These are phyloP conservation scores for Cephus pygmeus DNA, from an alignment of 2,888 invertebrate genomes.

Conservation along the genomic window DNA sequence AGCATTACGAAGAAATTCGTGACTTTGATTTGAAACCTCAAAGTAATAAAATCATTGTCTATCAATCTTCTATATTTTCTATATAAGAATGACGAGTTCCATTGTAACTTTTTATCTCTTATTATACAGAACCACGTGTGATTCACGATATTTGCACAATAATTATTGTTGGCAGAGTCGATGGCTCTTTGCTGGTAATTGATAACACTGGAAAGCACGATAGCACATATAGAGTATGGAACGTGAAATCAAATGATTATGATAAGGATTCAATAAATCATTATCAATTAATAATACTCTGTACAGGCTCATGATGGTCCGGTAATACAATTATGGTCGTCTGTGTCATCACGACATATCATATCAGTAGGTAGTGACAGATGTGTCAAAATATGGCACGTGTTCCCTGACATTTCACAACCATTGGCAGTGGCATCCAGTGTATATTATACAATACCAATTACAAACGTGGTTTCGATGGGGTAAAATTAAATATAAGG, in stretches of 20 bases:
- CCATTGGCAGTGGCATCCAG: slow-evolving; percentile 35
- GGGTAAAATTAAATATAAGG: slow-evolving; percentile 27
- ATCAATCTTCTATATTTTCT: no score
- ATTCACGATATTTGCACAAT: slow-evolving; percentile 32
- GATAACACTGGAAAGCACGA: slow-evolving; percentile 38
- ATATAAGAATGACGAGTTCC: no score
- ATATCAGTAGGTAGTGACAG: slow-evolving; percentile 41
- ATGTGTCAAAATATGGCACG: slow-evolving; percentile 46
- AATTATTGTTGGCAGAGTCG: slow-evolving; percentile 40
- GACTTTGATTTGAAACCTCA: slow-evolving; percentile 12
- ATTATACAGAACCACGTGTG: slow-evolving; percentile 24
- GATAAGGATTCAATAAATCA: background rate
- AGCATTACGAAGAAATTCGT: slow-evolving; percentile 35
- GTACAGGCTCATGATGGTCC: slow-evolving; percentile 38
- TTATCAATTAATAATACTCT: slow-evolving; percentile 1
- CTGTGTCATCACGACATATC: slow-evolving; percentile 25
- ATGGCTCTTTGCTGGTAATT: slow-evolving; percentile 36
- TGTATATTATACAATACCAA: slow-evolving; percentile 36
- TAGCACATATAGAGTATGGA: slow-evolving; percentile 21
- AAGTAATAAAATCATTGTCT: slow-evolving; percentile 20
- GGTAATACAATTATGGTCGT: slow-evolving; percentile 33
- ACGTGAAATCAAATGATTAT: no score
- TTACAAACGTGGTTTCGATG: slow-evolving; percentile 34
- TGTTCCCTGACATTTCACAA: slow-evolving; percentile 35
- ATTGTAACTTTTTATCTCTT: background rate